Evolutionary conservation across 2,888 invertebrate species (phyloP), one percentile per base, ranked within the genome.

Genomic region (Gryllus longicercus): DNA sequence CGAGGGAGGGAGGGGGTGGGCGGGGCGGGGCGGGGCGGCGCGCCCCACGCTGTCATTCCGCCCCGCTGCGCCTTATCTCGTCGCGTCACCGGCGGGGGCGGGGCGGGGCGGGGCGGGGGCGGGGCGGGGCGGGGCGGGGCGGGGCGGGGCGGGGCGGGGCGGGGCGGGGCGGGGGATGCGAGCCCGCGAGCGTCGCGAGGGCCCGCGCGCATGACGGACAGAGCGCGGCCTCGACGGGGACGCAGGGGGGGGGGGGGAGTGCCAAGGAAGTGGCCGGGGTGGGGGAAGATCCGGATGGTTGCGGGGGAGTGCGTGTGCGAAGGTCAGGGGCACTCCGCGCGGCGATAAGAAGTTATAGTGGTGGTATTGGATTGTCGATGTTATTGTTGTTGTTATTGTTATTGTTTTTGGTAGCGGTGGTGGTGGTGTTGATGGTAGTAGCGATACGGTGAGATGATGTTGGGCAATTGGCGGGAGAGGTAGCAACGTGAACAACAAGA

Each of bases 21-120:
- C 16, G 2, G 63, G 63, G n/a, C 2, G 63, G 63, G n/a, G 63
- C 4, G 14, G 63, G 63, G 3, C 16, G 63, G 63, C 63, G 63
- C 63, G 63, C 63, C 63, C 63, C 63, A n/a, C 63, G n/a, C 63
- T 63, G 63, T 63, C 63, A 63, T 63, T 63, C 63, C 63, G 18
- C 16, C 10, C 63, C 63, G 63, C 63, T 63, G 63, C 63, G 63
- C n/a, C 63, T 63, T 63, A 63, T 63, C 63, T 63, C 63, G 63
- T 63, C 63, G 63, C 63, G 63, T 63, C 63, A 63, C 63, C 63
- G 63, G n/a, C 16, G 14, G n/a, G n/a, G 63, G 63, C 2, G 18
- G 18, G 63, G 18, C 63, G 63, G 12, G 63, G 16, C 3, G 63
- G 63, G 63, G 18, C 2, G 16, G 63, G 63, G 18, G 63, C 3